Evolutionary conservation across 92 coral and sea anemone genomes (phyloP).

Genomic region (Phenganax marumi): DNA sequence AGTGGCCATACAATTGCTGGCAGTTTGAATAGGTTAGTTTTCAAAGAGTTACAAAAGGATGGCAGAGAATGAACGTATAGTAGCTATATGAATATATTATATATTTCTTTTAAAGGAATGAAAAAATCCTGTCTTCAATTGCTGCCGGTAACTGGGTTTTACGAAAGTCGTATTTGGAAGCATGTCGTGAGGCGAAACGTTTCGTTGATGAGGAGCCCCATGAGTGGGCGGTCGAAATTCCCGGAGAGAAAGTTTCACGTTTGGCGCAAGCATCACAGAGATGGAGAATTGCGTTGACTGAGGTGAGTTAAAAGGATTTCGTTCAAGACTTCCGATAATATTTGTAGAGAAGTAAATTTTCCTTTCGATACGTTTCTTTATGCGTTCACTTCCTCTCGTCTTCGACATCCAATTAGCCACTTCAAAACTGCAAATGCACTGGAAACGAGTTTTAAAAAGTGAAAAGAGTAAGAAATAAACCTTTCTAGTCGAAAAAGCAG

Average conservation of each 20-base stretch:
- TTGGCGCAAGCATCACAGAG: conserved; percentile 79
- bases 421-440: too few relatives aligned
- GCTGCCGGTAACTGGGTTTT: conserved; percentile 99
- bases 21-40: conserved; percentile 74
- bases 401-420: too few relatives aligned
- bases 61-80: too few relatives aligned
- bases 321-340: too few relatives aligned
- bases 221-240: conserved; percentile 85
- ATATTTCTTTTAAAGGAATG: conserved; percentile 59
- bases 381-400: too few relatives aligned
- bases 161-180: conserved; percentile 92
- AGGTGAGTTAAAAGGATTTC: conserved; percentile 60
- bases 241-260: conserved; percentile 76
- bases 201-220: conserved; percentile 83
- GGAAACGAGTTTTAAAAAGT: too few relatives aligned
- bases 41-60: too few relatives aligned
- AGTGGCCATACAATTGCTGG: conserved; percentile 90
- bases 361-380: too few relatives aligned
- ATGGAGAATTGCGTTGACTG: conserved; percentile 74
- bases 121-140: conserved; percentile 88
- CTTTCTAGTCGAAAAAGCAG: too few relatives aligned
- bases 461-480: too few relatives aligned
- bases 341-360: too few relatives aligned
- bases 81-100: background rate
- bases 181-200: conserved; percentile 76